Percentiles rank a stretch among this genome's conserved stretches.
Conservation (phyloP, 2,797 vertebrate species). For the Lacerta agilis region DNA sequence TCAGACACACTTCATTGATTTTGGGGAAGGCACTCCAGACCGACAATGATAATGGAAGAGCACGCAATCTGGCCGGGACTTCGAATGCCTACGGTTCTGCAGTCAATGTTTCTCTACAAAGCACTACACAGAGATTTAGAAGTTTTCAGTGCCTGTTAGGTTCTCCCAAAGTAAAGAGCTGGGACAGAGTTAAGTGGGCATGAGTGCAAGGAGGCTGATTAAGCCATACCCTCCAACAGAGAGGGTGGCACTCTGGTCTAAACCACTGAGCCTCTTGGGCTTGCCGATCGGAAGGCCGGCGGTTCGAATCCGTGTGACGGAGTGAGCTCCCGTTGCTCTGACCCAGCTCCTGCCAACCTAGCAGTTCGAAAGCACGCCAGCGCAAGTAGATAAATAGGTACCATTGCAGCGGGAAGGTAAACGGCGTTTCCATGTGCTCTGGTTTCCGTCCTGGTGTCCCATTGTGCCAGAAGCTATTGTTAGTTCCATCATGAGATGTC, state of each 20-base stretch:
- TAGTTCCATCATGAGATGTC: too few species aligned
- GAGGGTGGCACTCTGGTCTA: background rate
- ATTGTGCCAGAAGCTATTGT: too few species aligned
- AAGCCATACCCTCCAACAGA: too few species aligned
- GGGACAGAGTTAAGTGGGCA: background rate
- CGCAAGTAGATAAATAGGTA: background rate
- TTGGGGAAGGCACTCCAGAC: conserved; percentile 19
- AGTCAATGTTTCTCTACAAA: background rate
- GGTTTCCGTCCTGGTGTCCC: too few species aligned
- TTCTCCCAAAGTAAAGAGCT: background rate
- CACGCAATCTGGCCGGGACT: background rate
- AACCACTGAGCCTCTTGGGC: too few species aligned
- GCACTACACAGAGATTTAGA: background rate
- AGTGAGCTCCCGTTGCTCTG: too few species aligned
- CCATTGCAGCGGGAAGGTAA: background rate
- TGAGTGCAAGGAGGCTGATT: background rate
- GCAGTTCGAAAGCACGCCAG: too few species aligned
- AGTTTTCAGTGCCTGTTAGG: background rate
- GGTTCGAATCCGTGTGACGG: too few species aligned
- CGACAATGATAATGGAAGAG: background rate
- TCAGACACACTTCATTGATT: conserved; percentile 15
- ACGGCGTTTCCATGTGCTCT: rapidly evolving
- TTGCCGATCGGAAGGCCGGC: too few species aligned
- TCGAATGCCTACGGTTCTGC: background rate
- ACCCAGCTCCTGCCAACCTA: too few species aligned